A percentile compares a stretch with the other conserved stretches of the same genome.
phyloP scores from a whole-genome alignment of 2,113 vertebrate genomes.

The Elachura formosa region DNA sequence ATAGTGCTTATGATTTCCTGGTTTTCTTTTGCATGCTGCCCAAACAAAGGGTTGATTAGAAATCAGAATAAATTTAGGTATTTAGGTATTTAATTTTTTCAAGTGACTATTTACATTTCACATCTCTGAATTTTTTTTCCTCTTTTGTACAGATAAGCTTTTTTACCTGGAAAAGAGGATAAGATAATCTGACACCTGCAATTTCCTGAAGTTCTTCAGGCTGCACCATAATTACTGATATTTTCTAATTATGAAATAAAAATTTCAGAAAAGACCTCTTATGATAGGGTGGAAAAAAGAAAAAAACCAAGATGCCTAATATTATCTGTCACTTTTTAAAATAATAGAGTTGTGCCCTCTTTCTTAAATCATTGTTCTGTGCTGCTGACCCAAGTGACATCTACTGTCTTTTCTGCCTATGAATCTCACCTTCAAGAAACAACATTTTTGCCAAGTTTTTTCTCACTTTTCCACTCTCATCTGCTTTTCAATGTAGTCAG shows the following conservation, averaged over 20 bases:
- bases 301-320: background rate
- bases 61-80: slow-evolving; percentile 24
- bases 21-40: background rate
- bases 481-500: background rate
- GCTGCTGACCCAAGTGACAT: background rate
- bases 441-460: slow-evolving; percentile 22
- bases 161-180: background rate
- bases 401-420: background rate
- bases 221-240: background rate
- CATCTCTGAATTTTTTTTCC: background rate
- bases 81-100: slow-evolving; percentile 19
- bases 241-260: slow-evolving; percentile 17
- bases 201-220: background rate
- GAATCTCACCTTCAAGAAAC: slow-evolving; percentile 1
- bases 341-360: background rate
- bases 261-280: background rate
- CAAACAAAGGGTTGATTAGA: background rate
- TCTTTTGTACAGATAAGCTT: background rate
- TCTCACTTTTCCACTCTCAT: slow-evolving; percentile 28
- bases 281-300: background rate
- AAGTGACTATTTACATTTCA: background rate
- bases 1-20: slow-evolving; percentile 13
- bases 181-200: background rate
- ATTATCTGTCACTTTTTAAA: background rate
- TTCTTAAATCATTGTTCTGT: background rate